A percentile compares a stretch with the other conserved stretches of the same genome.
Evolutionary conservation across 2,113 vertebrate species (phyloP).

Genomic region (Solenodon paradoxus): DNA sequence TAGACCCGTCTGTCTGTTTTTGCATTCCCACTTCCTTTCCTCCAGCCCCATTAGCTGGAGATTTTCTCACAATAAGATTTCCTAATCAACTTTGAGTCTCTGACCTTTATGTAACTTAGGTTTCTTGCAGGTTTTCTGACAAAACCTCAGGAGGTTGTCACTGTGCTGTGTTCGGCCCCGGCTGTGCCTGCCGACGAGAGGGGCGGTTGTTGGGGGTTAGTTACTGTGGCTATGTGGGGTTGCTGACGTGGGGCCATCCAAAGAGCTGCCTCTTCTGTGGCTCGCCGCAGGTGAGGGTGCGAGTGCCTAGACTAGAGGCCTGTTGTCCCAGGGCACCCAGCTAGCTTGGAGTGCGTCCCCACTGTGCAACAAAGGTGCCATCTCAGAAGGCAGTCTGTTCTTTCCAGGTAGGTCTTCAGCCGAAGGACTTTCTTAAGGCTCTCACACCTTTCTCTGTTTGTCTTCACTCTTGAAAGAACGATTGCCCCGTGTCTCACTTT

Average conservation of each 20-base stretch:
- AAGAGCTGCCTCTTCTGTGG: neutral
- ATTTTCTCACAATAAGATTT: neutral
- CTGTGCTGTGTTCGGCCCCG: neutral
- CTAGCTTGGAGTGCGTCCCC: no score
- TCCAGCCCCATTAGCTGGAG: neutral
- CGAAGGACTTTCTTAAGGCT: neutral
- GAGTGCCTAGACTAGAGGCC: neutral
- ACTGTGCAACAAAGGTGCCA: neutral
- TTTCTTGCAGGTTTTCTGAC: neutral
- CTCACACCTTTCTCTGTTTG: neutral
- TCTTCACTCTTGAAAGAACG: neutral
- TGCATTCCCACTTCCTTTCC: neutral
- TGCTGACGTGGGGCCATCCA: neutral
- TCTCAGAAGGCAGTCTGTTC: neutral
- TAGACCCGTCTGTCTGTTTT: neutral
- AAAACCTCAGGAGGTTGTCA: neutral
- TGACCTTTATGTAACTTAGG: neutral
- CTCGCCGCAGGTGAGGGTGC: no score
- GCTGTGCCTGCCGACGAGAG: neutral
- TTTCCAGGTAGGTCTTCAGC: neutral
- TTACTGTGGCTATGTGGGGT: no score
- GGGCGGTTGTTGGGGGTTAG: neutral
- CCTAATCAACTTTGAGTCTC: neutral
- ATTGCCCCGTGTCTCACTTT: neutral
- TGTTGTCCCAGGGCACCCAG: neutral